Conservation (phyloP, 2,113 vertebrate genomes). For the Eclectus roratus region DNA sequence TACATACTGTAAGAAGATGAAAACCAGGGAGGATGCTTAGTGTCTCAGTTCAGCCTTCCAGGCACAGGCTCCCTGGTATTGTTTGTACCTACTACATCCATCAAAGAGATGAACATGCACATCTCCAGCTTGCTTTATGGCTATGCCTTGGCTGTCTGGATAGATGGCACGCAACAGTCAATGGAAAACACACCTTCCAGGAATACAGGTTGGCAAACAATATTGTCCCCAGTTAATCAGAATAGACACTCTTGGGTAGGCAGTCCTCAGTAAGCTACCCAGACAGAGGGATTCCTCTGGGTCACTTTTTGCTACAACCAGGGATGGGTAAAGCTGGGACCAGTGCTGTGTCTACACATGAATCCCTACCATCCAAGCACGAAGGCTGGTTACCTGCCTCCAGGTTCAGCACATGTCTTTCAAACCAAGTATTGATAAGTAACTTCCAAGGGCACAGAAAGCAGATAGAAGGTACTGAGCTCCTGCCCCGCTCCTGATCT, state of each 20-base stretch:
- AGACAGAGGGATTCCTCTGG: background rate
- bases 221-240: background rate
- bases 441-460: background rate
- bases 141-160: background rate
- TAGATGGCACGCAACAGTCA: accelerated
- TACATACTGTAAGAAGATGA: background rate
- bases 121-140: background rate
- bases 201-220: background rate
- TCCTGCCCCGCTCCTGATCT: background rate
- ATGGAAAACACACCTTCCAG: background rate
- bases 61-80: background rate
- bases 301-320: background rate
- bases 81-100: background rate
- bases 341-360: background rate
- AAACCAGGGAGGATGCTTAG: background rate
- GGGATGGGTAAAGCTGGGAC: background rate
- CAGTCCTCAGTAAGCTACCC: background rate
- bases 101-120: background rate
- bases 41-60: background rate
- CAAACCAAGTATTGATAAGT: background rate
- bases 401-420: background rate
- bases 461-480: background rate
- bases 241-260: background rate
- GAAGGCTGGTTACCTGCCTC: background rate
- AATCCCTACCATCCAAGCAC: background rate